Evolutionary conservation across 2,113 vertebrate species (phyloP).

Genomic region (Perognathus longimembris): DNA sequence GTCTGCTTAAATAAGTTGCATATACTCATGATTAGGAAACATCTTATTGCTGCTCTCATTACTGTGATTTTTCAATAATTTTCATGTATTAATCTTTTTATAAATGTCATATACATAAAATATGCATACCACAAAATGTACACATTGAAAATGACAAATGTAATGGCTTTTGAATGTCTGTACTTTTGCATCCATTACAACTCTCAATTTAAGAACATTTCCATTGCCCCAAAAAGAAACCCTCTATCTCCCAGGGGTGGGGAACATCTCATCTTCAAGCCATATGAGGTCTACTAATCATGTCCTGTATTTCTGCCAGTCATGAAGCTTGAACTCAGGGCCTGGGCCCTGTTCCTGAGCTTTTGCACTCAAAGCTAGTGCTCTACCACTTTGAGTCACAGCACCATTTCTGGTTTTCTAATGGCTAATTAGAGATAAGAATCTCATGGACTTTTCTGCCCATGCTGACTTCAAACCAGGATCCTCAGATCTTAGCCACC

Average conservation of each 20-base stretch:
- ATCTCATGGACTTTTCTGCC: too few species aligned
- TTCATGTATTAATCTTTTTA: background rate
- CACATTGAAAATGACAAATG: background rate
- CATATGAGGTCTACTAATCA: too few species aligned
- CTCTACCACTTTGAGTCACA: too few species aligned
- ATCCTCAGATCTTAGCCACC: too few species aligned
- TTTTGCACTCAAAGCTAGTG: too few species aligned
- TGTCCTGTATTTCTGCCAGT: too few species aligned
- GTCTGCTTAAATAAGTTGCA: background rate
- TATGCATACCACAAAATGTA: background rate
- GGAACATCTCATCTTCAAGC: too few species aligned
- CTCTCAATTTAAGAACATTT: background rate
- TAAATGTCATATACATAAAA: background rate
- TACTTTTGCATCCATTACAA: background rate
- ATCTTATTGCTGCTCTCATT: background rate
- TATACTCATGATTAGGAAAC: slow-evolving; percentile 12
- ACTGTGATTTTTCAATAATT: slow-evolving; percentile 1
- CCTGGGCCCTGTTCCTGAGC: too few species aligned
- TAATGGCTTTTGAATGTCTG: background rate
- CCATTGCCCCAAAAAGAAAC: background rate
- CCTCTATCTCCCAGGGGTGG: background rate
- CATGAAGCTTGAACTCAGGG: too few species aligned
- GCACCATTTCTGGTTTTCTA: too few species aligned
- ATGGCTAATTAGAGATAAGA: too few species aligned
- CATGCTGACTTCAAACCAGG: too few species aligned